A percentile compares a stretch with the other conserved stretches of the same genome.
These are phyloP conservation scores for Irena cyanogastra DNA, from an alignment of 2,113 vertebrate genomes.

Conservation along the genomic window DNA sequence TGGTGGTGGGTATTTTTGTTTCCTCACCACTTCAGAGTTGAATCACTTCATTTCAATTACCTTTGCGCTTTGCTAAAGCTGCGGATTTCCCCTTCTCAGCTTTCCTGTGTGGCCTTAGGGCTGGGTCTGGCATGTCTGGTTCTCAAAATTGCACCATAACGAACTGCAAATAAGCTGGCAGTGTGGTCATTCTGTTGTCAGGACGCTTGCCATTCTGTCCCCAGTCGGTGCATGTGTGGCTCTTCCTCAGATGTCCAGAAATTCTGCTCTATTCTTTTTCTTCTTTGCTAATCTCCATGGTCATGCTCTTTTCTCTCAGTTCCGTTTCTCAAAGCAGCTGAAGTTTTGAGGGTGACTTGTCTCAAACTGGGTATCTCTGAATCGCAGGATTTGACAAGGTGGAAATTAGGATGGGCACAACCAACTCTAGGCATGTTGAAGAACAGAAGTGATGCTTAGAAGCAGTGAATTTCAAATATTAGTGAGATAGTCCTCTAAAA, in stretches of 20 bases:
- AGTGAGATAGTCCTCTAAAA: not conserved
- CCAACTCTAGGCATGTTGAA: not conserved
- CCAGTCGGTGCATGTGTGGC: not conserved
- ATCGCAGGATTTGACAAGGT: not conserved
- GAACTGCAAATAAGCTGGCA: slow-evolving; percentile 20
- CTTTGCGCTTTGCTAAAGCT: slow-evolving; percentile 10
- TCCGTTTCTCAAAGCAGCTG: slow-evolving; percentile 38
- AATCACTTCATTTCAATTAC: slow-evolving; percentile 30
- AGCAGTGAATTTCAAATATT: not conserved
- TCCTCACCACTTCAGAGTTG: slow-evolving; percentile 46
- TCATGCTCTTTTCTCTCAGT: not conserved
- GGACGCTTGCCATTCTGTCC: not conserved
- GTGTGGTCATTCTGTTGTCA: not conserved
- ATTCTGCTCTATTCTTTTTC: not conserved
- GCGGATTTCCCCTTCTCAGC: not conserved
- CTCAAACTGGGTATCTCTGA: not conserved
- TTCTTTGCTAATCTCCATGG: not conserved
- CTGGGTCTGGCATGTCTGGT: not conserved
- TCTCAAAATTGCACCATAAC: not conserved
- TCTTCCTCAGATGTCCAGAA: not conserved
- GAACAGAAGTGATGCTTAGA: not conserved
- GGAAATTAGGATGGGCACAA: not conserved
- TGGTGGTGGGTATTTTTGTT: slow-evolving; percentile 85
- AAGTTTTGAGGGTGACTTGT: not conserved
- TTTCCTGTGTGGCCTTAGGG: not conserved